Conservation (phyloP, 2,797 vertebrate species). For the Lacerta bilineata region DNA sequence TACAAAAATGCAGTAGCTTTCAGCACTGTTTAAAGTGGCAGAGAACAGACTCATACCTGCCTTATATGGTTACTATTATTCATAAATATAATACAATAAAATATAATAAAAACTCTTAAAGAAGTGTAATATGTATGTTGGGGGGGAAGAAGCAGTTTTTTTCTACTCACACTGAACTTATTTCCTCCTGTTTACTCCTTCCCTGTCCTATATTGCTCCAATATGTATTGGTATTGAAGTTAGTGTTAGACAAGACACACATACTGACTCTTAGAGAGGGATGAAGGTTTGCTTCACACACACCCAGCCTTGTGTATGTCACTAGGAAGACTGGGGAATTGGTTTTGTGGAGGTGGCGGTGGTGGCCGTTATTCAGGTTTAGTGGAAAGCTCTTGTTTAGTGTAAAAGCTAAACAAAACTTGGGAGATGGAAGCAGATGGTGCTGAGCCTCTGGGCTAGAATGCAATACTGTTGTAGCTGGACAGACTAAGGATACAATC, state of each 20-base stretch:
- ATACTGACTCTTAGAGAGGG: too few species aligned
- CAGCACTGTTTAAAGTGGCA: neutral
- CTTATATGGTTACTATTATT: neutral
- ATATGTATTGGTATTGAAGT: neutral
- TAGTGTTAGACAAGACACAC: neutral
- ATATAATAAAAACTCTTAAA: neutral
- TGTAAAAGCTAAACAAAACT: too few species aligned
- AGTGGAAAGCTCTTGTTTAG: too few species aligned
- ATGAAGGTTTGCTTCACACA: neutral
- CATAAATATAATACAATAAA: neutral
- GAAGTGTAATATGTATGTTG: neutral
- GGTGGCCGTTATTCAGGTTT: too few species aligned
- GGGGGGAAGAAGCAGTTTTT: neutral
- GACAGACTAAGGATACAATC: too few species aligned
- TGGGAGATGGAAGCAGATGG: too few species aligned
- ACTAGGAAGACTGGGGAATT: too few species aligned
- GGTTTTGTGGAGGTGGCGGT: too few species aligned
- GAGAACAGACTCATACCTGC: neutral
- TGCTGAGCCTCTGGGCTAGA: too few species aligned
- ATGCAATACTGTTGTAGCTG: too few species aligned
- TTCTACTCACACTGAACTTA: neutral
- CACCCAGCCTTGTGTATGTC: too few species aligned
- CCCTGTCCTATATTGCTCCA: neutral
- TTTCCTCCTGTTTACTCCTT: neutral
- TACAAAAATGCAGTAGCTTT: neutral